Base-by-base conservation (phyloP, 1,140 invertebrate genomes). In the Protaetia brevitarsis region DNA sequence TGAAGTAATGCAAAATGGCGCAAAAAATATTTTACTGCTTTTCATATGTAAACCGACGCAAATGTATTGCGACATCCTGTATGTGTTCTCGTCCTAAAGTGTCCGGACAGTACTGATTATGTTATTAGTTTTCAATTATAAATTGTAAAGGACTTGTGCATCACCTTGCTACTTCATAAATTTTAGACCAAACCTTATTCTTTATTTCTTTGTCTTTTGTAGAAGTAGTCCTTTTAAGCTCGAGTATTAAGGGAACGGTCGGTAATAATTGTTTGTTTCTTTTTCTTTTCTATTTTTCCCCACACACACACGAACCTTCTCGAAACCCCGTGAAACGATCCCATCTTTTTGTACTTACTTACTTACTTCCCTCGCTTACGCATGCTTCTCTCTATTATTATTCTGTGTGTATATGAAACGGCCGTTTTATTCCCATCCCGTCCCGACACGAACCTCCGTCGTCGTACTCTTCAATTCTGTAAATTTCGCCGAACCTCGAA, bases 181-280 rank as follows among this genome's bases (percentile, higher is more conserved):
- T n/a, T n/a, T n/a, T n/a, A n/a, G n/a, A n/a, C n/a, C n/a, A n/a
- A 0, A 19, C 26, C 19, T 0, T 51, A 51, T 10, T 23, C 41
- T 6, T 51, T 51, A 13, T 21, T 51, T 51, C 26, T 21, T 45
- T 51, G 19, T 51, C n/a, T n/a, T n/a, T 51, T 23, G 41, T 51
- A 51, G 31, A 34, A 34, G 31, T 34, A 34, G 16, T 51, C 19
- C 41, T 51, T 51, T 10, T 51, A 51, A 51, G 41, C 41, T 51
- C 41, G 41, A 51, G 58, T 60, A 19, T 30, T 60, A 19, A 27
- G 60, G 36, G 23, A 63, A 63, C 60, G 65, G 65, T 69, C 59
- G 63, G 61, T 64, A 77, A 74, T 80, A 76, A 74, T 79, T 69
- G 41, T 77, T 51, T 75, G 68, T 77, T 77, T 76, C 71, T 78